These are phyloP conservation scores for Myrmecobius fasciatus DNA, from an alignment of 2,113 vertebrate genomes.

Conservation along the genomic window DNA sequence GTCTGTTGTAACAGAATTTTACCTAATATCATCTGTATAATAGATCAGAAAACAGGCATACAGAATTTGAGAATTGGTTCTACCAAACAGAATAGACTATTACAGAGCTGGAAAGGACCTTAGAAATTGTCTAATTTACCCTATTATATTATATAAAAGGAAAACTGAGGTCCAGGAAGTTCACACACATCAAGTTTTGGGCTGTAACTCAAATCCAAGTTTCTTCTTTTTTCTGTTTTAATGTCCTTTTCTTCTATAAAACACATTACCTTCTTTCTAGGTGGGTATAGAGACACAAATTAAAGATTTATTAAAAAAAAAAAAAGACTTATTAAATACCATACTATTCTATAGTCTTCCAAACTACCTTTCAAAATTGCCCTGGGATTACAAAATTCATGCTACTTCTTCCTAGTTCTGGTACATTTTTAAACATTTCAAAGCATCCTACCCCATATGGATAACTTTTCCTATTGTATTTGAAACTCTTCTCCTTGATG, in stretches of 20 bases:
- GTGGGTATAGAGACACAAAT: neutral
- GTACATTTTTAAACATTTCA: neutral
- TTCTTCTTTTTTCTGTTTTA: neutral
- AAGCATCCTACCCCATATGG: neutral
- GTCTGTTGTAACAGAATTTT: neutral
- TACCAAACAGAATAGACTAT: neutral
- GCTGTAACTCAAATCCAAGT: neutral
- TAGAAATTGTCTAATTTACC: neutral
- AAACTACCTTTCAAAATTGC: conserved; percentile 31
- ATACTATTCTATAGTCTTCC: neutral
- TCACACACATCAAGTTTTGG: neutral
- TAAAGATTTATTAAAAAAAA: neutral
- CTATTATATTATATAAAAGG: neutral
- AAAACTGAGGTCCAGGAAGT: neutral
- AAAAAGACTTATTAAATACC: neutral
- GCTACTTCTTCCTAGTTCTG: neutral
- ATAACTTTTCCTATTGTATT: neutral
- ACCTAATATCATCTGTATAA: neutral
- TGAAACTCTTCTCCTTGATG: conserved; percentile 31
- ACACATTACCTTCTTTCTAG: neutral
- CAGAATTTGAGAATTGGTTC: too few species aligned
- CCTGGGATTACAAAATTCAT: conserved; percentile 34
- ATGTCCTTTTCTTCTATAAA: neutral
- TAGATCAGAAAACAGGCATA: neutral
- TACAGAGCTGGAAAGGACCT: neutral